Base-by-base conservation (phyloP, 1,140 invertebrate genomes). In the Drosophila watanabei region DNA sequence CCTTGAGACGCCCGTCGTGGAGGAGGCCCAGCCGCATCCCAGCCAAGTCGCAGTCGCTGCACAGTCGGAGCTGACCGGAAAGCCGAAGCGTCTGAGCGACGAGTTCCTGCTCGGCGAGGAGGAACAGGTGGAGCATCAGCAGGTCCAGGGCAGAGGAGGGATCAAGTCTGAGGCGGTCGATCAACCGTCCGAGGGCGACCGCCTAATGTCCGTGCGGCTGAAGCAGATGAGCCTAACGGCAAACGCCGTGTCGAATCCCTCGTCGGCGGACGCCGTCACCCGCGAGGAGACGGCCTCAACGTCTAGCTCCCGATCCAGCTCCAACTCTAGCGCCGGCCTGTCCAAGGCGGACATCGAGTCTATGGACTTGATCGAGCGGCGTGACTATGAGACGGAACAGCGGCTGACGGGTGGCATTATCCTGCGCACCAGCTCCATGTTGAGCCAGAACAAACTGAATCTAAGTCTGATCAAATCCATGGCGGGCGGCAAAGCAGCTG, bases 71-170 rank as follows among this genome's bases (percentile, higher is more conserved):
- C 62, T 81, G 13, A 60, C 78, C 14, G 83, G 78, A 10, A 93
- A 92, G 46, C 92, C 92, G 13, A 93, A 93, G 59, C 86, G 92
- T 14, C 75, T 93, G 13, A 93, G 92, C 61, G 92, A 93, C 66
- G 92, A 93, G 58, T 93, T 93, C 52, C 71, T 85, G 54, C 57
- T 82, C 51, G 69, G n/a, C 1, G 82, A 83, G 28, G 70, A 81
- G 10, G 68, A 71, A 5, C 79, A 76, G 18, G 6, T 52, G 16
- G 65, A 79, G 20, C 49, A 57, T 7, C 51, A 65, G 16, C 51
- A 65, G 16, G 20, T 33, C 14, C 51, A 51, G 28, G 39, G 32
- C 13, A 64, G 28, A 18, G 49, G 33, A 9, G 61, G 63, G 56
- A 61, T 49, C 30, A 90, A 86, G 82, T 66, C 82, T 59, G 77